Evolutionary conservation across 1,140 invertebrate genomes (phyloP), one percentile per base, ranked within the genome.

Genomic region (Polypedilum pembai): DNA sequence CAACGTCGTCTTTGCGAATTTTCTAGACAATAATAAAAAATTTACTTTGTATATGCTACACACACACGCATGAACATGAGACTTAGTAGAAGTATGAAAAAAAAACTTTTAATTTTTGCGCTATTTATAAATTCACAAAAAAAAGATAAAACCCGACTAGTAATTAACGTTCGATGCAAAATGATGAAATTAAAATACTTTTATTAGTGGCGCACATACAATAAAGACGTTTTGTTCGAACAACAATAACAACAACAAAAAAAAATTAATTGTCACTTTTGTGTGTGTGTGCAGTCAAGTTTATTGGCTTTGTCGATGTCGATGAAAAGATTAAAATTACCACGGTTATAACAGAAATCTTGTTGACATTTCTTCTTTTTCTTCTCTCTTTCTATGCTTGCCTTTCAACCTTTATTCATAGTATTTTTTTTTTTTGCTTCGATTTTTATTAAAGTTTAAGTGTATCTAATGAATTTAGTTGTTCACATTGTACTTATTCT

Each of bases 271-370:
- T 5, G 5, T 3, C 24, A 33, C 24, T 33, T 33, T 33, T 33
- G 24, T 33, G 24, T 33, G 24, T 33, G 24, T 33, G 5, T 33
- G 24, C 24, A 33, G 24, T 33, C 24, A 33, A 33, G 24, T 33
- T 5, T 45, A 15, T 45, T 45, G 41, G 12, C n/a, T 12, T 15
- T 56, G 10, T 8, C 45, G 45, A 56, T 56, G 45, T 56, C 45
- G 45, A 56, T 56, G 45, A 56, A n/a, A 56, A 56, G 45, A 56
- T 56, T 56, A 56, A 56, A 56, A n/a, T 56, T 12, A 12, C n/a
- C 45, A 56, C n/a, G 10, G 45, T 56, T n/a, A 56, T 56, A 56
- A 56, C 12, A n/a, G 45, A n/a, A 56, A 56, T 56, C 45, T 56
- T 56, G 45, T 56, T 56, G 45, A 56, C 45, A 56, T 56, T 56